These are phyloP conservation scores for Saimiri boliviensis DNA, from an alignment of 2,113 vertebrate genomes.

Conservation along the genomic window DNA sequence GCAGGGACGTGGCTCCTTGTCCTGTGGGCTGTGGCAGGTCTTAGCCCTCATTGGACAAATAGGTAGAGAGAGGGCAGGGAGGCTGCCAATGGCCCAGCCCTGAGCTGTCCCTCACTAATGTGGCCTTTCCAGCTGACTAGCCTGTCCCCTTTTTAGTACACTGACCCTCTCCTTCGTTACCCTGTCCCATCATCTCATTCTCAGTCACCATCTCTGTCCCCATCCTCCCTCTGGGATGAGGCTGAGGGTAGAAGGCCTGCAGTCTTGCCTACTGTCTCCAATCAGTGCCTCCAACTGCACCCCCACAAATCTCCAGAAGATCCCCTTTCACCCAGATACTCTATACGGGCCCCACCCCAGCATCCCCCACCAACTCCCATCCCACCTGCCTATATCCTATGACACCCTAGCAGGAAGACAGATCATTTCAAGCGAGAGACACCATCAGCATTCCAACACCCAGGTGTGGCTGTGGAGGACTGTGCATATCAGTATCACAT, in stretches of 20 bases:
- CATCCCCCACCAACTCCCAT: neutral
- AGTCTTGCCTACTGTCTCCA: neutral
- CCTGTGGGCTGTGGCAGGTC: neutral
- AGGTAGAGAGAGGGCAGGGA: neutral
- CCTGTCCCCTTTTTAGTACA: neutral
- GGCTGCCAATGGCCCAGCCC: neutral
- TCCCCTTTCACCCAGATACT: neutral
- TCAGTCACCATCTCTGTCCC: neutral
- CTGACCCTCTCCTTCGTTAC: neutral
- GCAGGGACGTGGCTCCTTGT: neutral
- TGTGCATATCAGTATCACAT: neutral
- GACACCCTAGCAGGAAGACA: neutral
- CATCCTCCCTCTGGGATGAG: neutral
- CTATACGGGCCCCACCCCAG: neutral
- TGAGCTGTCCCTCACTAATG: neutral
- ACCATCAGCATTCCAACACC: neutral
- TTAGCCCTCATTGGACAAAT: neutral
- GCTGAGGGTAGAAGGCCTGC: neutral
- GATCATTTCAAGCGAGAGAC: conserved; percentile 15
- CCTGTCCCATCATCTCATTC: neutral
- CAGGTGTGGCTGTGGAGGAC: neutral
- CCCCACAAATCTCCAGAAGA: neutral
- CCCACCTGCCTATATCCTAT: neutral
- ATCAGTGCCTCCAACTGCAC: neutral
- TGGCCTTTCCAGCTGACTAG: neutral